Conservation (phyloP, 2,888 invertebrate genomes). For the Plebejus anna region DNA sequence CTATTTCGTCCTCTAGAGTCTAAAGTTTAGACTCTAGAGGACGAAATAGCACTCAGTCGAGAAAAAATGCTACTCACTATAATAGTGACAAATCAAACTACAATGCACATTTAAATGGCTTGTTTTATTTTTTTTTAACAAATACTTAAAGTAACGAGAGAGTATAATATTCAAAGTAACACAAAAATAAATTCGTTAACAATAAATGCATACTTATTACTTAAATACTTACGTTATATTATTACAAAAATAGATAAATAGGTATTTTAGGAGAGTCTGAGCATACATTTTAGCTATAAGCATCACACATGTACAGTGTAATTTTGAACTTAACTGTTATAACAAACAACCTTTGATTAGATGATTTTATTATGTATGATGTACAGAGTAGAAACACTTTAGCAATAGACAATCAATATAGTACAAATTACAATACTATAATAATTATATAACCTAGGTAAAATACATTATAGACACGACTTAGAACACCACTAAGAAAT, state of each 20-base stretch:
- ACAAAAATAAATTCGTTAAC: conserved; percentile 74
- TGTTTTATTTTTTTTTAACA: conserved; percentile 47
- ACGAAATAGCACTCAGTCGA: too few species aligned
- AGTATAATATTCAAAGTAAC: conserved; percentile 50
- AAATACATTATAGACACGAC: conserved; percentile 11
- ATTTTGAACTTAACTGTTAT: conserved; percentile 29
- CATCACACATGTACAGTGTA: conserved; percentile 45
- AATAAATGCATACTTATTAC: conserved; percentile 63
- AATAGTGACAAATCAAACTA: conserved; percentile 15
- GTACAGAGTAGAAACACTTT: background rate
- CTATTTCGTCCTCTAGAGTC: too few species aligned
- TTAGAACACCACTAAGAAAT: conserved; percentile 2
- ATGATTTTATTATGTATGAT: background rate
- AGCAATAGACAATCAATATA: background rate
- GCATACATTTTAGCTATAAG: conserved; percentile 51
- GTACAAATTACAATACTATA: background rate
- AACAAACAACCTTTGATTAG: conserved; percentile 15
- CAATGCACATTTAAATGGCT: conserved; percentile 33
- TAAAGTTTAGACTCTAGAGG: too few species aligned
- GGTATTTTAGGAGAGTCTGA: conserved; percentile 48
- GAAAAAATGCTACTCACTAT: too few species aligned
- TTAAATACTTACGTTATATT: conserved; percentile 42
- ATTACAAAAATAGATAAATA: conserved; percentile 59
- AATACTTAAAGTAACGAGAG: conserved; percentile 51
- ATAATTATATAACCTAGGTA: background rate